Base-by-base conservation (phyloP, 64 coral and sea anemone species). In the Acropora tenuis region DNA sequence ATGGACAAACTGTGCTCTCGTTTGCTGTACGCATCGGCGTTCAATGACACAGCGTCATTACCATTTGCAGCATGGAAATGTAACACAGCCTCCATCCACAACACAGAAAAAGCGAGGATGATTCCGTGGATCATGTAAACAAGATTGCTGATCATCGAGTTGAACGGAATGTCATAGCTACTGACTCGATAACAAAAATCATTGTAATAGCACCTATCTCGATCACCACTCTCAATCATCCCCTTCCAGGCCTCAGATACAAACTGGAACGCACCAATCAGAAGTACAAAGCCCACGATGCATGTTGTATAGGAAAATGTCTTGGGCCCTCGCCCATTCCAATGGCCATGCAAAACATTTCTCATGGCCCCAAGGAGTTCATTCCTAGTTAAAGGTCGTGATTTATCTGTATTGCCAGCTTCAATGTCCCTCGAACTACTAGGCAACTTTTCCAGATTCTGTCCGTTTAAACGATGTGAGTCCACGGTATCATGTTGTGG, bases 101-200 rank as follows among this genome's bases (percentile, higher is more conserved):
- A 98, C n/a, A 98, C 76, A 15, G 89, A 92, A 65, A 68, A n/a
- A 2, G 93, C 93, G 2, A 98, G 80, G 47, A 98, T 82, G 0
- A 98, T 18, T 0, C 96, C 96, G 67, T 94, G 74, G 16, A 98
- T 89, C 71, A 98, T 91, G 50, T 98, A 98, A 0, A 79, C 75
- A 18, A 98, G 44, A 30, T 98, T 94, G 81, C 95, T 98, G 74
- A 98, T 88, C 89, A 94, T 98, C 12, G 94, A 44, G 20, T 98
- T 98, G 41, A 89, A 98, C 1, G 96, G 96, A 58, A 98, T 75
- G 43, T 98, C 90, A 42, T 79, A 6, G 1, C 77, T 53, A 40
- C 57, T 83, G 1, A 89, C 85, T 44, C 92, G 74, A 78, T 98
- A 98, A 49, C 96, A 98, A 68, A 89, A 47, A 13, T 88, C 52